Base-by-base conservation (phyloP, 2,113 vertebrate genomes). In the Crypturellus undulatus region DNA sequence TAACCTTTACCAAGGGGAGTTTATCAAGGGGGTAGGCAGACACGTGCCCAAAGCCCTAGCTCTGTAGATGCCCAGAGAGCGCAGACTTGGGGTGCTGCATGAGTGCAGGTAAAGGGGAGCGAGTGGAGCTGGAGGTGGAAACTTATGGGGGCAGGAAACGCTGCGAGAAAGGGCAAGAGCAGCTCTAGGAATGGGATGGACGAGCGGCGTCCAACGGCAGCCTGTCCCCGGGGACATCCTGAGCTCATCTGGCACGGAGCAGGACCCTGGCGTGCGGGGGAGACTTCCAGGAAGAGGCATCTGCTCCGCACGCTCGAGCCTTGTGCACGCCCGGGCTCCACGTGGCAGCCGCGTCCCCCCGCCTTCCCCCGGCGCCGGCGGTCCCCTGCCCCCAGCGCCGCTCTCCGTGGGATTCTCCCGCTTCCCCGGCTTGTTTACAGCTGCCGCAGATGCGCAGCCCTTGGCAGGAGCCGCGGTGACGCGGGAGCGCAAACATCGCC, bases 401-500 rank as follows among this genome's bases (percentile, higher is more conserved):
- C 56, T 90, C 51, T 69, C 58, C 3, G 2, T 25, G 18, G 68
- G 79, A 34, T 60, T 90, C 52, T 71, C 20, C 0, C 0, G 17
- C 65, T 94, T 90, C 84, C 59, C 49, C 45, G 67, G 68, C 56
- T 72, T 96, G 94, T 94, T 94, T 96, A 93, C 73, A 80, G 93
- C 58, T 70, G 52, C 80, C 92, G 91, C 94, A 96, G 94, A 92
- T 96, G 95, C 85, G 78, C 85, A 67, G 70, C 5, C 1, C 82
- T 95, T 96, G 94, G 94, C 93, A 43, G 86, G 54, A 80, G 79
- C 54, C 76, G 26, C 68, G 3, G 1, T 83, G 88, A 92, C 34
- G n/a, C 62, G 73, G 85, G 78, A 80, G 70, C 32, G 15, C 56
- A 81, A 93, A 16, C 45, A 91, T 81, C 89, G 73, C 60, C 75